Conservation (phyloP, 2,797 vertebrate genomes). For the Avahi laniger region DNA sequence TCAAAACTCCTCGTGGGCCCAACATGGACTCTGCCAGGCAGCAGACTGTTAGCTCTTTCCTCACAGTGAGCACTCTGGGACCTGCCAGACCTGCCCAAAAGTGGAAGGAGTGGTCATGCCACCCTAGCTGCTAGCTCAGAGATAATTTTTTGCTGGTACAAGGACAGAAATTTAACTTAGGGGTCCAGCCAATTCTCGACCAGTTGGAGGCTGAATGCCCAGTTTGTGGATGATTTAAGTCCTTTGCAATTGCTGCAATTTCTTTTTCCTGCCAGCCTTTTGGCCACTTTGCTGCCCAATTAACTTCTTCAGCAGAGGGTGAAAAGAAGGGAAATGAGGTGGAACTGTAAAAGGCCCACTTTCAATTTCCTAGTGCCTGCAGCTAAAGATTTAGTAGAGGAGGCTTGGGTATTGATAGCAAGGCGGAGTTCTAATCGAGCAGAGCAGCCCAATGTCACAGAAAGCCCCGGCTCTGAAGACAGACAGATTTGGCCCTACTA, state of each 20-base stretch:
- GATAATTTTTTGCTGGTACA: background rate
- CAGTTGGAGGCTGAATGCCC: constrained; percentile 2
- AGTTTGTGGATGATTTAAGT: constrained; percentile 67
- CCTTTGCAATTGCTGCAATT: constrained; percentile 49
- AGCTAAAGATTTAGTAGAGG: constrained; percentile 57
- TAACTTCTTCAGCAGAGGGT: constrained; percentile 71
- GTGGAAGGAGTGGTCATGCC: background rate
- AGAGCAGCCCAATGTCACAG: background rate
- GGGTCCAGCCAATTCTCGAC: background rate
- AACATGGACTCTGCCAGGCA: background rate
- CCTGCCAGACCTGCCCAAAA: background rate
- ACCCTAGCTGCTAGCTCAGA: background rate
- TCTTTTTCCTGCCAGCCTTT: constrained; percentile 65
- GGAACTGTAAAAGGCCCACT: constrained; percentile 51
- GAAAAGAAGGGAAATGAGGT: constrained; percentile 68
- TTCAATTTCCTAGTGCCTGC: constrained; percentile 65
- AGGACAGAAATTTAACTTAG: constrained; percentile 44
- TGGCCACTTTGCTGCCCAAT: constrained; percentile 66
- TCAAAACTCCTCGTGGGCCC: background rate
- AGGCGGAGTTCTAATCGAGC: constrained; percentile 2
- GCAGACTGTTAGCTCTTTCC: background rate
- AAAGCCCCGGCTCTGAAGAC: background rate
- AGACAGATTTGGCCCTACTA: background rate
- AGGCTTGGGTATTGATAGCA: background rate
- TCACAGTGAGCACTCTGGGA: background rate